These are phyloP conservation scores for Sebastes diploproa DNA, from an alignment of 2,797 vertebrate genomes.

Conservation along the genomic window DNA sequence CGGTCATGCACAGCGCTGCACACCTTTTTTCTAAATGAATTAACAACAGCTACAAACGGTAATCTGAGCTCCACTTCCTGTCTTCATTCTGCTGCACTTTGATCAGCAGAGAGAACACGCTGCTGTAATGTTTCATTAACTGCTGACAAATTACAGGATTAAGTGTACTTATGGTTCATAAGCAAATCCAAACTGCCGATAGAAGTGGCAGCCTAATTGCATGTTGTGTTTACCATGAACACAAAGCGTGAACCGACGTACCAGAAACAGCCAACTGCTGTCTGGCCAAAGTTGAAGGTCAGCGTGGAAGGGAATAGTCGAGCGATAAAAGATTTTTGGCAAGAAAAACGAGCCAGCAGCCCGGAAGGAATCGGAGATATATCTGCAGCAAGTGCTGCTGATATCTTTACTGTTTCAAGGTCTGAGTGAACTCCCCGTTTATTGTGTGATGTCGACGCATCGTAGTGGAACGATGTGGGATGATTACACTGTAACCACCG, in stretches of 20 bases:
- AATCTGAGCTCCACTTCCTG: neutral
- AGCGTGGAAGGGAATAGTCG: neutral
- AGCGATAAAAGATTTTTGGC: conserved; percentile 38
- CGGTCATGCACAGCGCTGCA: neutral
- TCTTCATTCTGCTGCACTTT: neutral
- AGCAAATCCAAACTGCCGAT: neutral
- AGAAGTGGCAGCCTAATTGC: neutral
- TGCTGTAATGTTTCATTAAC: neutral
- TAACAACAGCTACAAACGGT: neutral
- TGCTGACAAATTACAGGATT: neutral
- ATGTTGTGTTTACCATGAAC: conserved; percentile 4
- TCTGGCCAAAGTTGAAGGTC: conserved; percentile 56
- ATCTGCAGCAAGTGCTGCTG: neutral
- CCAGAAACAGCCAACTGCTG: neutral
- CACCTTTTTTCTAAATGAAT: neutral
- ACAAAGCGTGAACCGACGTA: neutral
- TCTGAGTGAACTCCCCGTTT: neutral
- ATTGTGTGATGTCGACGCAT: conserved; percentile 12
- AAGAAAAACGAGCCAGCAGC: neutral
- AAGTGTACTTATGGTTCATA: neutral
- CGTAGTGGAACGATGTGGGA: neutral
- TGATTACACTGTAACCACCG: conserved; percentile 16
- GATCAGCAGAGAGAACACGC: neutral
- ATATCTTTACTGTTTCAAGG: conserved; percentile 33
- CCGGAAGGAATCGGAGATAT: conserved; percentile 13